A percentile compares a stretch with the other conserved stretches of the same genome.
These are phyloP conservation scores for Tetrao urogallus DNA, from an alignment of 2,113 vertebrate genomes.

Conservation along the genomic window DNA sequence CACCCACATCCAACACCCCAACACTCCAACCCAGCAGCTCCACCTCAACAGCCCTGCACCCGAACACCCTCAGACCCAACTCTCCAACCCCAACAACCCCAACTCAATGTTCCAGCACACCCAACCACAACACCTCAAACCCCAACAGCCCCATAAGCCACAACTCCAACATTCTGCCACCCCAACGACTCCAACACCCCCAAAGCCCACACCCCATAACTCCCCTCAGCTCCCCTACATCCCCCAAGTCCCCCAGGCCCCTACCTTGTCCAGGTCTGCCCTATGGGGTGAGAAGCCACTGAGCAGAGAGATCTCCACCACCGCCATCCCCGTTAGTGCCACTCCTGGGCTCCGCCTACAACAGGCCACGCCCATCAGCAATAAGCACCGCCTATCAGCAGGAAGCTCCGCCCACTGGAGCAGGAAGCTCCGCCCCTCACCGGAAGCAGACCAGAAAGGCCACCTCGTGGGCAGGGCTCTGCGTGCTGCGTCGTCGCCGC, in stretches of 20 bases:
- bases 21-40: neutral
- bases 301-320: neutral
- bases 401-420: neutral
- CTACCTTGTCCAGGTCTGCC: neutral
- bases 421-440: constrained; percentile 11
- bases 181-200: neutral
- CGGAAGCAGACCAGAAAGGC: constrained; percentile 64
- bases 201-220: neutral
- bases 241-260: neutral
- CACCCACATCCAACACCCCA: neutral
- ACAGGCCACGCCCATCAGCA: neutral
- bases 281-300: neutral
- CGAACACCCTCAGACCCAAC: neutral
- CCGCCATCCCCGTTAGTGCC: neutral
- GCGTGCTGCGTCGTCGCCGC: neutral
- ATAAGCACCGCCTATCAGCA: neutral
- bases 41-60: neutral
- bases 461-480: constrained; percentile 26
- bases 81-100: neutral
- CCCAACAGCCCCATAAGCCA: neutral
- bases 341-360: too few species aligned
- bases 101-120: neutral
- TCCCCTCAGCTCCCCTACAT: neutral
- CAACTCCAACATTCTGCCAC: neutral
- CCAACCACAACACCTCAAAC: neutral